Conservation (phyloP, 92 coral and sea anemone species). For the Porites rus region DNA sequence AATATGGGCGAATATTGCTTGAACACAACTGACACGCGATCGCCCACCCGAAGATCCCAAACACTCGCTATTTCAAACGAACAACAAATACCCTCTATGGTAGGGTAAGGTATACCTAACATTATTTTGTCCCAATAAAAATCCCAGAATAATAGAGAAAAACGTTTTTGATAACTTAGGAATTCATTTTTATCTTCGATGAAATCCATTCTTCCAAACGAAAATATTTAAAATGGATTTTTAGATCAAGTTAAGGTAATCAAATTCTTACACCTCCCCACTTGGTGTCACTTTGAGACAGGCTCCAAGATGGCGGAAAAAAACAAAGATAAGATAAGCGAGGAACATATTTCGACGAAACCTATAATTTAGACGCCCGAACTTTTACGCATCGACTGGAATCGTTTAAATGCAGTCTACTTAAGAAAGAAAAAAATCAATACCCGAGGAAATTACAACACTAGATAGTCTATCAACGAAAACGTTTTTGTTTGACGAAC, state of each 20-base stretch:
- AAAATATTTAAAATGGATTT: background rate
- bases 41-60: background rate
- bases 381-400: background rate
- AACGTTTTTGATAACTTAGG: background rate
- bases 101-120: background rate
- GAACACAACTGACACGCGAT: background rate
- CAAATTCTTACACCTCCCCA: background rate
- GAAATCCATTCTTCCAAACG: background rate
- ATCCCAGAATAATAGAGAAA: too few relatives aligned
- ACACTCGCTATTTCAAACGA: background rate
- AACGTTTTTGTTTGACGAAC: background rate
- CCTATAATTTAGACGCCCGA: background rate
- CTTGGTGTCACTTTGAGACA: background rate
- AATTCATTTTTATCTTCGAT: background rate
- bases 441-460: background rate
- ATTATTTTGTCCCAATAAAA: too few relatives aligned
- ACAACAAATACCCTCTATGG: slow-evolving; percentile 10
- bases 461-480: background rate
- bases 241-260: background rate
- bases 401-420: background rate
- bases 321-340: background rate
- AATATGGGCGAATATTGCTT: background rate
- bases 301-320: slow-evolving; percentile 50
- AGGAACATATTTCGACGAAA: background rate
- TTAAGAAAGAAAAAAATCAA: background rate